Conservation (phyloP, 2,113 vertebrate genomes). For the Pampusana beccarii region DNA sequence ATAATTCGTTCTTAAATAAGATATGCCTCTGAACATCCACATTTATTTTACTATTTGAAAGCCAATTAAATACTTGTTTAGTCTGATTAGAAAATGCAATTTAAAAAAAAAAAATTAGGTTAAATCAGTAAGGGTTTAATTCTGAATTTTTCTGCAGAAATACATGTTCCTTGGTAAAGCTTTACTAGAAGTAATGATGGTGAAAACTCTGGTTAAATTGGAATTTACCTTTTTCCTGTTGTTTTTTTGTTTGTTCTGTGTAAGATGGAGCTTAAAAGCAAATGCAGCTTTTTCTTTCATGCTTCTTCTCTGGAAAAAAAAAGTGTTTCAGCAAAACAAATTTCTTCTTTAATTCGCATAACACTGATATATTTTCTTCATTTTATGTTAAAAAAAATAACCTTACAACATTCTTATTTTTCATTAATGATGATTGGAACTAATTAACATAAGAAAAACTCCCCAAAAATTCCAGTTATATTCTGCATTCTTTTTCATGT, state of each 20-base stretch:
- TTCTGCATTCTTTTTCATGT: background rate
- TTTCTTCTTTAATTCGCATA: background rate
- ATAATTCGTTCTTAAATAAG: accelerated
- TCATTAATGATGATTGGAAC: background rate
- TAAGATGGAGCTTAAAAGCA: background rate
- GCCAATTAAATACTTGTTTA: accelerated
- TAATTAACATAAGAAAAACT: background rate
- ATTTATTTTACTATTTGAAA: background rate
- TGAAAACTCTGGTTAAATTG: background rate
- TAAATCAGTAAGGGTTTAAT: background rate
- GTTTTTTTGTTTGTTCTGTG: background rate
- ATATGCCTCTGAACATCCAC: background rate
- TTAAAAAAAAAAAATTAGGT: too few species aligned
- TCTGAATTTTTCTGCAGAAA: background rate
- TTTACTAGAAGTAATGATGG: background rate
- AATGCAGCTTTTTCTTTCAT: background rate
- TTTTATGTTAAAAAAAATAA: background rate
- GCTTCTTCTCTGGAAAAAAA: background rate
- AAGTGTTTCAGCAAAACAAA: background rate
- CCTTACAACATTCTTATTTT: background rate
- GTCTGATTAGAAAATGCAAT: background rate
- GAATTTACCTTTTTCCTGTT: background rate
- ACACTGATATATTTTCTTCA: background rate
- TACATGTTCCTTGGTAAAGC: background rate
- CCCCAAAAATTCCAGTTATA: background rate